Percentiles rank a stretch among this genome's conserved stretches.
Evolutionary conservation across 2,113 vertebrate species (phyloP).

Genomic region (Lipotes vexillifer): DNA sequence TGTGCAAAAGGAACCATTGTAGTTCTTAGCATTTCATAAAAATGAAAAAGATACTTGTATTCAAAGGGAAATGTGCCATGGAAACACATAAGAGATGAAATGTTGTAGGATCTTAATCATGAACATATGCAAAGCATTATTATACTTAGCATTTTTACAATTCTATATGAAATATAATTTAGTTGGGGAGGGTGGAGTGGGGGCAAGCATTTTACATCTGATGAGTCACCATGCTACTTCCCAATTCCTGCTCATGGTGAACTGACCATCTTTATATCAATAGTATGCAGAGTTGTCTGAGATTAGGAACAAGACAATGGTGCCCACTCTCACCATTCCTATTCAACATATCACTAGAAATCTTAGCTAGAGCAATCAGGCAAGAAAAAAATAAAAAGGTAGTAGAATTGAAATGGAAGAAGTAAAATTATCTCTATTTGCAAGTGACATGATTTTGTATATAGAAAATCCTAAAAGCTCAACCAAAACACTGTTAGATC

Average conservation of each 20-base stretch:
- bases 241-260: not conserved
- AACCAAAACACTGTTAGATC: not conserved
- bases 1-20: constrained; percentile 58
- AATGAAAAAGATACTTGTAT: constrained; percentile 48
- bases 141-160: constrained; percentile 11
- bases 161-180: not conserved
- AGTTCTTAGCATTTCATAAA: constrained; percentile 49
- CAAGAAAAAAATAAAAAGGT: not conserved
- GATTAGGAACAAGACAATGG: not conserved
- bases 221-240: not conserved
- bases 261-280: not conserved
- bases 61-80: constrained; percentile 55
- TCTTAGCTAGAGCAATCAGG: not conserved
- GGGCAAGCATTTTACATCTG: not conserved
- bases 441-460: not conserved
- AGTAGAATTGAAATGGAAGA: not conserved
- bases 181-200: not conserved
- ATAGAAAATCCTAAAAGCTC: not conserved
- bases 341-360: not conserved
- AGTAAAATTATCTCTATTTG: not conserved
- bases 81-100: constrained; percentile 47
- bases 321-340: not conserved
- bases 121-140: constrained; percentile 17
- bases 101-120: constrained; percentile 58
- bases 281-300: not conserved